Base-by-base conservation (phyloP, 2,797 vertebrate genomes). In the Sebastes baramenuke region DNA sequence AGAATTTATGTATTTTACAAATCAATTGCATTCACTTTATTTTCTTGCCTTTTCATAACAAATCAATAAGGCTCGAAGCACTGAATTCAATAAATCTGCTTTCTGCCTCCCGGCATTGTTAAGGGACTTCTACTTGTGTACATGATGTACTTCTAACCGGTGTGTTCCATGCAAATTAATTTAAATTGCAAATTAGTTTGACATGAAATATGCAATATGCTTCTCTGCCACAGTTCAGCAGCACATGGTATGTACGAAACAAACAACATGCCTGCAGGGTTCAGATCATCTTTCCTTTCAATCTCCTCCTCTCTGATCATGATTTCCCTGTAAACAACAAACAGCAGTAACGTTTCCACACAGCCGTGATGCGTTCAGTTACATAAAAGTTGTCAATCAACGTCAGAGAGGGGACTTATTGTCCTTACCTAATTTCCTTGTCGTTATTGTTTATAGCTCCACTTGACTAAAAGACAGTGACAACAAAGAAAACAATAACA, bases 401-500 rank as follows among this genome's bases (percentile, higher is more conserved):
- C 16, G 34, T 83, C 75, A 34, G 75, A 61, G 76, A 79, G 52
- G 72, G 58, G 55, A 61, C n/a, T 80, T 29, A 68, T 49, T 58
- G 67, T 77, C 72, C 71, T 64, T 55, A 80, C 62, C 36, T 61
- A 29, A 65, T 85, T 81, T 62, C n/a, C 52, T 46, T 30, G n/a
- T 74, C 4, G 0, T 30, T 55, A n/a, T 74, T 84, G 83, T 86
- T 74, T 34, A 29, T 20, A 34, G 32, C 66, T 73, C 59, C 78
- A 14, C 34, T 32, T 9, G 32, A 81, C 56, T 29, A 14, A 82
- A 91, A 61, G 70, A 91, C 67, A 87, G 64, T 70, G 83, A 89
- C 91, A 91, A 85, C 81, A 79, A 94, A 97, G 95, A 97, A 96
- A 98, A 98, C 97, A 98, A 95, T 92, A 94, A 99, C 96, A 95